Conservation (phyloP, 2,797 vertebrate species). For the Notoglanidium macrostoma region DNA sequence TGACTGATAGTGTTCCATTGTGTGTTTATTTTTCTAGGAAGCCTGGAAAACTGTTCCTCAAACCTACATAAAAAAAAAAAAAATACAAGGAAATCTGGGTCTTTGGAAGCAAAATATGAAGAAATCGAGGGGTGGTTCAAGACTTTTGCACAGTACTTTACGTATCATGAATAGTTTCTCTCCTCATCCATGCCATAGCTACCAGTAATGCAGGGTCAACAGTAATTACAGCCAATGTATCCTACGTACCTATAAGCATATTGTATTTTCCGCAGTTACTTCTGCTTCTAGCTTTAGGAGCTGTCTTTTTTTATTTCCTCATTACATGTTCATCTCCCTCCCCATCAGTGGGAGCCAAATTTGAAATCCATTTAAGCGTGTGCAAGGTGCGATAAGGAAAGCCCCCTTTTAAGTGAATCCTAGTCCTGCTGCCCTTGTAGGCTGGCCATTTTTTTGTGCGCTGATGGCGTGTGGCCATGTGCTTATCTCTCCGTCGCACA, state of each 20-base stretch:
- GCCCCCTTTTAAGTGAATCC: conserved; percentile 50
- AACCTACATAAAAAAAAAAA: no score
- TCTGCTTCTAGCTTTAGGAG: conserved; percentile 64
- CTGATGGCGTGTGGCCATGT: conserved; percentile 47
- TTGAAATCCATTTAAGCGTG: conserved; percentile 80
- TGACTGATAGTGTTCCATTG: no score
- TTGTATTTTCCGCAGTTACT: conserved; percentile 25
- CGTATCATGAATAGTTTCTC: conserved; percentile 48
- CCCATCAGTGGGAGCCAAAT: conserved; percentile 74
- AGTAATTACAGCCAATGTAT: conserved; percentile 36
- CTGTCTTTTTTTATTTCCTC: conserved; percentile 55
- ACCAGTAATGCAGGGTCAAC: conserved; percentile 39
- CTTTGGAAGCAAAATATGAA: no score
- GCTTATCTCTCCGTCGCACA: conserved; percentile 59
- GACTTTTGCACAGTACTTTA: background rate
- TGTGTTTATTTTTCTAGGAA: no score
- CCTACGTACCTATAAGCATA: conserved; percentile 17
- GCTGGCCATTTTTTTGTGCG: conserved; percentile 42
- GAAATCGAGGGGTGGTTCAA: no score
- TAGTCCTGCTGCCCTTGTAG: conserved; percentile 45
- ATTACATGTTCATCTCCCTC: conserved; percentile 73
- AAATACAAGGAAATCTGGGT: no score
- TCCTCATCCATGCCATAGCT: conserved; percentile 15
- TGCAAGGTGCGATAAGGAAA: conserved; percentile 78
- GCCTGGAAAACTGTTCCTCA: no score